Conservation (phyloP, 1,140 invertebrate genomes). For the Calliphora vicina region DNA sequence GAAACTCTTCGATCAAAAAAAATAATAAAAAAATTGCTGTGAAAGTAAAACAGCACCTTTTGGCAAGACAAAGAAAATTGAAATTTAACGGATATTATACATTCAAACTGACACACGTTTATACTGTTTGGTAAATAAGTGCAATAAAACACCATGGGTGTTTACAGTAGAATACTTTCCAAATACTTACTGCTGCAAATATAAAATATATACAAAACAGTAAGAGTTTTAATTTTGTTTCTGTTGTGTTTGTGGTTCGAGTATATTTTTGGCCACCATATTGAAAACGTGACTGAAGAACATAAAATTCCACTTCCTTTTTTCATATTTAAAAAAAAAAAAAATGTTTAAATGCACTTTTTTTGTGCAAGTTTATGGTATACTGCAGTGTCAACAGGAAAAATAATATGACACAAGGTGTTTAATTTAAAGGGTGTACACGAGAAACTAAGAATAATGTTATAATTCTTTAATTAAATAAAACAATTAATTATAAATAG, state of each 20-base stretch:
- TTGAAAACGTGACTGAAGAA: neutral
- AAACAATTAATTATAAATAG: too few species aligned
- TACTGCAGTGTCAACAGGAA: neutral
- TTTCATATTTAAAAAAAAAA: neutral
- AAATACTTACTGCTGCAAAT: too few species aligned
- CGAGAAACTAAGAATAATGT: too few species aligned
- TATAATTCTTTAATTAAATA: too few species aligned
- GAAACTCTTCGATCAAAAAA: neutral
- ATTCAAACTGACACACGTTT: neutral
- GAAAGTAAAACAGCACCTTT: neutral
- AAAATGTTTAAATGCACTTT: neutral
- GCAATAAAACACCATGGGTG: neutral
- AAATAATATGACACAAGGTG: neutral
- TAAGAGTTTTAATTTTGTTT: neutral
- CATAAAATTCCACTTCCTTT: neutral
- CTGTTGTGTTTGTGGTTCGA: too few species aligned
- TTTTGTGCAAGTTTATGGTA: neutral
- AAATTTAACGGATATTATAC: slow-evolving; percentile 1
- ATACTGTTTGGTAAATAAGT: neutral
- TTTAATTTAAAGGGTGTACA: too few species aligned
- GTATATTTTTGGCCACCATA: neutral
- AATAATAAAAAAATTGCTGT: neutral
- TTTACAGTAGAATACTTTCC: too few species aligned
- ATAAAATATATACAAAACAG: neutral
- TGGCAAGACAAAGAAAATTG: neutral